These are phyloP conservation scores for Saccopteryx bilineata DNA, from an alignment of 2,113 vertebrate genomes.

Conservation along the genomic window DNA sequence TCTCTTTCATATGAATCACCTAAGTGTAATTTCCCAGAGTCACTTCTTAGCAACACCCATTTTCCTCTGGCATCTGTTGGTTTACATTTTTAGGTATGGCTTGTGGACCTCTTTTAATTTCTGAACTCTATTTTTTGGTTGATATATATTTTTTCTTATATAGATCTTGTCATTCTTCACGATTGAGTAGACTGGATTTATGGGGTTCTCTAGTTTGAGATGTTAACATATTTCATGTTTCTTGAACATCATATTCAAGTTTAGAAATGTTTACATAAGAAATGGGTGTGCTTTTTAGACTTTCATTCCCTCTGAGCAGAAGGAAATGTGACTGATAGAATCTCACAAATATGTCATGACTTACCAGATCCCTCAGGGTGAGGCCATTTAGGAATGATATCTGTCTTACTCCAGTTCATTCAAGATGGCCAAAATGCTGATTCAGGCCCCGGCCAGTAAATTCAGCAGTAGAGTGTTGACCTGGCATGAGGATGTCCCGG, in stretches of 20 bases:
- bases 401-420: neutral
- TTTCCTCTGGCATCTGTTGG: neutral
- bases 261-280: conserved; percentile 36
- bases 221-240: neutral
- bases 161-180: neutral
- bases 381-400: neutral
- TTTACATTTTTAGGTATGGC: neutral
- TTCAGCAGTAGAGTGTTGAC: too few species aligned
- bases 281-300: neutral
- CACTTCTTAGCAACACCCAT: neutral
- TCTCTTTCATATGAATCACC: neutral
- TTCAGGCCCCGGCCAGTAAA: neutral
- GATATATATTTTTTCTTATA: neutral
- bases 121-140: neutral
- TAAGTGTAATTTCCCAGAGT: neutral
- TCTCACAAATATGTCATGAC: neutral
- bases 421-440: neutral
- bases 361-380: neutral
- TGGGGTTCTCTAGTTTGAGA: neutral
- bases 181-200: neutral
- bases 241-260: neutral
- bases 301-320: neutral
- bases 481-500: too few species aligned
- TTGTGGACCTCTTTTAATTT: neutral
- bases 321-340: neutral